Evolutionary conservation across 2,797 vertebrate species (phyloP).

Genomic region (Buceros bicornis): DNA sequence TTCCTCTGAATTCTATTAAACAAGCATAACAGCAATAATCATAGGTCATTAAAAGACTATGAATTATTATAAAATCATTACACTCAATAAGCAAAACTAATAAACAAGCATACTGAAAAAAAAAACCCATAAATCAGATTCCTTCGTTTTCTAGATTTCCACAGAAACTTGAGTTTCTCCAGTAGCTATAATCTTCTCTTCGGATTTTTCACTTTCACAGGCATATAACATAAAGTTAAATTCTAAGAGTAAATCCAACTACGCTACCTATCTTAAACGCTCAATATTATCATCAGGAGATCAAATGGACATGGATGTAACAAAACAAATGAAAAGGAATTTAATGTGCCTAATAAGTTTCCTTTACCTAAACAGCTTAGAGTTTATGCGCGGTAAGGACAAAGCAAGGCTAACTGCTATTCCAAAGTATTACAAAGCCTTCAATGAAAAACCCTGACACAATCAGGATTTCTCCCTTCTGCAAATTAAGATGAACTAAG

Average conservation of each 20-base stretch:
- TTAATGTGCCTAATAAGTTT: neutral
- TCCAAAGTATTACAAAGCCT: neutral
- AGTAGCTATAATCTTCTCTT: neutral
- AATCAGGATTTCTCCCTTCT: neutral
- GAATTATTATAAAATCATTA: neutral
- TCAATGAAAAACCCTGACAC: neutral
- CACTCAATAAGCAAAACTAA: neutral
- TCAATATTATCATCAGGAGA: neutral
- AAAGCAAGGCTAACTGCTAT: neutral
- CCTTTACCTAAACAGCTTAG: neutral
- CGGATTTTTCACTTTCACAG: neutral
- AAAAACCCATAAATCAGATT: neutral
- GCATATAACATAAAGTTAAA: neutral
- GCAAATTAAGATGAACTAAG: neutral
- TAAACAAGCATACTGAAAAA: neutral
- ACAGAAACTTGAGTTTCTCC: neutral
- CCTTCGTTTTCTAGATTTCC: neutral
- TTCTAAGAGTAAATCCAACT: neutral
- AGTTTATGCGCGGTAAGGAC: neutral
- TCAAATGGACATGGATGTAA: neutral
- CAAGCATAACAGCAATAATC: neutral
- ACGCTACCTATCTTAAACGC: neutral
- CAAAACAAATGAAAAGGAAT: neutral
- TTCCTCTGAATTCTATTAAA: neutral
- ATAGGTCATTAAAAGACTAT: neutral